Conservation (phyloP, 1,140 invertebrate species). For the Hyles vespertilio region DNA sequence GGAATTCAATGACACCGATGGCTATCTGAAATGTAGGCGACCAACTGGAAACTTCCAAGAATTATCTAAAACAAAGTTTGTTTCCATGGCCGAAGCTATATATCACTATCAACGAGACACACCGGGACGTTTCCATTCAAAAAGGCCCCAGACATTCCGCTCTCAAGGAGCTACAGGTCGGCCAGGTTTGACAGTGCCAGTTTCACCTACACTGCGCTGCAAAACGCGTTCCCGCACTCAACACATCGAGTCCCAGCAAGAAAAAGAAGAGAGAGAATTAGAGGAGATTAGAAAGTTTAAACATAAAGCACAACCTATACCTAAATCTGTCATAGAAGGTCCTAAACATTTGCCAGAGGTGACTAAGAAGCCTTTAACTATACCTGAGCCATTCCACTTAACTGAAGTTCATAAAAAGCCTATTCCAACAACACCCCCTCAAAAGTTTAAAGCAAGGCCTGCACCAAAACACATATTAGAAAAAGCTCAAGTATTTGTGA, state of each 20-base stretch:
- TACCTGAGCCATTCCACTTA: conserved; percentile 64
- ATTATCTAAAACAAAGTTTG: conserved; percentile 57
- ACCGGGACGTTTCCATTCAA: conserved; percentile 57
- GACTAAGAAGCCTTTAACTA: conserved; percentile 43
- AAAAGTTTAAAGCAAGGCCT: conserved; percentile 60
- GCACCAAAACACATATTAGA: conserved; percentile 63
- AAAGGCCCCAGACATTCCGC: conserved; percentile 36
- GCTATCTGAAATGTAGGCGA: conserved; percentile 33
- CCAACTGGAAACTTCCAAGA: conserved; percentile 32
- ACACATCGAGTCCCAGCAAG: conserved; percentile 55
- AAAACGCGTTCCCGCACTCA: conserved; percentile 47
- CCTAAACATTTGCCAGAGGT: conserved; percentile 52
- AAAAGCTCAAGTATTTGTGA: conserved; percentile 48
- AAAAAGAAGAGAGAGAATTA: conserved; percentile 59
- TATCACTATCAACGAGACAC: conserved; percentile 66
- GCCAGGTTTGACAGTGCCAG: conserved; percentile 45
- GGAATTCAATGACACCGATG: conserved; percentile 36
- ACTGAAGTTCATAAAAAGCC: conserved; percentile 56
- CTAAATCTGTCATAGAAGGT: conserved; percentile 55
- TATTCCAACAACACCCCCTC: conserved; percentile 26
- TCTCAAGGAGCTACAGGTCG: conserved; percentile 24
- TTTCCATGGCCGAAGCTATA: conserved; percentile 66
- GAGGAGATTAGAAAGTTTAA: conserved; percentile 63
- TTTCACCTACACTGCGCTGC: conserved; percentile 60
- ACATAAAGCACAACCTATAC: conserved; percentile 64